Evolutionary conservation across 2,113 vertebrate genomes (phyloP), one percentile per base, ranked within the genome.

Genomic region (Emberiza fucata): DNA sequence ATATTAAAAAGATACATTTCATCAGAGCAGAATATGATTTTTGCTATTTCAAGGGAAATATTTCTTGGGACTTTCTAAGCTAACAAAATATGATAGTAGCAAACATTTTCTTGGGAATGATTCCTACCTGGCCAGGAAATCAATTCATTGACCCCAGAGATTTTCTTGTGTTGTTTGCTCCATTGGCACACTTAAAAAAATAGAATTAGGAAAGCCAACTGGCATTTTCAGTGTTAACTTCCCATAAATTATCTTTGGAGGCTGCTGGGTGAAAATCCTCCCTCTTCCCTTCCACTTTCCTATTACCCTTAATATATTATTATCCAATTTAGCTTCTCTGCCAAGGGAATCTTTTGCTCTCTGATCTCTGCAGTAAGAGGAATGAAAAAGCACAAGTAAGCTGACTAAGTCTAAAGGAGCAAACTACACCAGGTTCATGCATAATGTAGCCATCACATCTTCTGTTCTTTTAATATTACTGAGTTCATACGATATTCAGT

Each of bases 371-470:
- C 86, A 91, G 75, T 78, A 82, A 86, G 72, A 95, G 40, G 77
- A 78, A 81, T 81, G 60, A 81, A 88, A 73, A 96, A 88, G 78
- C 77, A 68, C 79, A 88, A 94, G 89, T 66, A 92, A 95, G 89
- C 91, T 93, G 87, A 82, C 86, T 81, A 88, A 94, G 70, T 89
- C 86, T 93, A 71, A 94, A 93, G 88, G 72, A 88, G 82, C 33
- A 63, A 92, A 70, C 89, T 66, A 47, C 12, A 60, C 35, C 65
- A 81, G 73, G 39, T 91, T 97, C 88, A 94, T 96, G 94, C 81
- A 95, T 95, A 97, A 97, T 94, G 90, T 88, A 97, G 53, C 65
- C 91, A 69, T 83, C 88, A 75, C 28, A 35, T 94, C 54, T 78
- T 87, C 69, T 80, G 35, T 95, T 97, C 95, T 94, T 94, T 85